phyloP scores from a whole-genome alignment of 2,797 vertebrate species.

The Manis pentadactyla region DNA sequence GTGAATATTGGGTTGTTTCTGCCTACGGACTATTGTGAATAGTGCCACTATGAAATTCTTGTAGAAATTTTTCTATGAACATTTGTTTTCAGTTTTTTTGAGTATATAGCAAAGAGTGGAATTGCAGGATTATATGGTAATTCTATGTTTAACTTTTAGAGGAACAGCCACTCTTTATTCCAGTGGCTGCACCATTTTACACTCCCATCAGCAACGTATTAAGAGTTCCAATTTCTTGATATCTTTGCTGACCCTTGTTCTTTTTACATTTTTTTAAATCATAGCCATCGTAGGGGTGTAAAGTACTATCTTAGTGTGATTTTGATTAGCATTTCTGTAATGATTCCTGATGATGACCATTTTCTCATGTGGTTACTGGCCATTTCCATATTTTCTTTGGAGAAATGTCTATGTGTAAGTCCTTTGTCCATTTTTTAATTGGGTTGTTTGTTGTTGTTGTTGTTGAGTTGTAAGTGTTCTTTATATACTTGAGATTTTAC shows the following conservation, averaged over 20 bases:
- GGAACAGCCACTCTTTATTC: neutral
- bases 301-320: neutral
- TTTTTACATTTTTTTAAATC: neutral
- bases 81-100: neutral
- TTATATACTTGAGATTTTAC: neutral
- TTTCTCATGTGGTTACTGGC: neutral
- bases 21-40: neutral
- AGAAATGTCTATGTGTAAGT: neutral
- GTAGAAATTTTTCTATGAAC: neutral
- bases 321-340: neutral
- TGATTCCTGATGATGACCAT: neutral
- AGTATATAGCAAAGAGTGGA: neutral
- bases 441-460: neutral
- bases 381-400: neutral
- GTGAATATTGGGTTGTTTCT: neutral
- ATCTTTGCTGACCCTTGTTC: neutral
- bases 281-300: neutral
- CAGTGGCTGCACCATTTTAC: neutral
- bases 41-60: neutral
- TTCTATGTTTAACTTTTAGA: neutral
- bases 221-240: neutral
- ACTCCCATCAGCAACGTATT: neutral
- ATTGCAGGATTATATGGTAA: neutral
- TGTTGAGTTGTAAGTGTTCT: neutral
- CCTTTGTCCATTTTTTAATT: neutral